Base-by-base conservation (phyloP, 2,797 vertebrate genomes). In the Astyanax mexicanus region DNA sequence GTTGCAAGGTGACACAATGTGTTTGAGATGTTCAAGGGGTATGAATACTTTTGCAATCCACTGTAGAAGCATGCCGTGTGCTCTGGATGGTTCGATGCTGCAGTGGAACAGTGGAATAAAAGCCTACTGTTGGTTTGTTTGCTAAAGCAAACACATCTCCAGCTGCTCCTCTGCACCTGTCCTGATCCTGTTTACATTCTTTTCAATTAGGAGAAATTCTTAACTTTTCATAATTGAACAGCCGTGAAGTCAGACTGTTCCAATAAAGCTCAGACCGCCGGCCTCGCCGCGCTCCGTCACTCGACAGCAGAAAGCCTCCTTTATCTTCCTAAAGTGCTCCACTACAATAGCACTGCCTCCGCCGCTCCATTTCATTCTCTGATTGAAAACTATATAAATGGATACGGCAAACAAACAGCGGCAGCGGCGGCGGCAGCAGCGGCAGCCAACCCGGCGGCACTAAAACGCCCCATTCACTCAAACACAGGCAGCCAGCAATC, bases 271-370 rank as follows among this genome's bases (percentile, higher is more conserved):
- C 57, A 27, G 38, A 35, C 49, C 9, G 70, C 72, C 51, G 52
- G 42, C 51, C 35, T 11, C 69, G 64, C 51, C 61, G 54, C 32
- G 21, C 49, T 68, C 23, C 54, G 9, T 49, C 37, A 45, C 25
- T 54, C 51, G 66, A 38, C 7, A 11, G 69, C 52, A 47, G 67
- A 77, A 74, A 60, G 54, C 44, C 73, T 19, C 27, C 62, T 75
- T 66, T 72, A 55, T 80, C 76, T 65, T 51, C 25, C 40, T 25
- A 69, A 74, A 71, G 75, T 66, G 66, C 78, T 62, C 73, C 42
- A 40, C 47, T 72, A 82, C 72, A 82, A 52, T 35, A 62, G 67
- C 17, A 57, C n/a, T 64, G 70, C 74, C 45, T 54, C 60, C 78
- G 71, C 72, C 62, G 38, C 27, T 69, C 64, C 15, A 38, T 51